Evolutionary conservation across 1,140 invertebrate genomes (phyloP), one percentile per base, ranked within the genome.

Genomic region (Monomorium pharaonis): DNA sequence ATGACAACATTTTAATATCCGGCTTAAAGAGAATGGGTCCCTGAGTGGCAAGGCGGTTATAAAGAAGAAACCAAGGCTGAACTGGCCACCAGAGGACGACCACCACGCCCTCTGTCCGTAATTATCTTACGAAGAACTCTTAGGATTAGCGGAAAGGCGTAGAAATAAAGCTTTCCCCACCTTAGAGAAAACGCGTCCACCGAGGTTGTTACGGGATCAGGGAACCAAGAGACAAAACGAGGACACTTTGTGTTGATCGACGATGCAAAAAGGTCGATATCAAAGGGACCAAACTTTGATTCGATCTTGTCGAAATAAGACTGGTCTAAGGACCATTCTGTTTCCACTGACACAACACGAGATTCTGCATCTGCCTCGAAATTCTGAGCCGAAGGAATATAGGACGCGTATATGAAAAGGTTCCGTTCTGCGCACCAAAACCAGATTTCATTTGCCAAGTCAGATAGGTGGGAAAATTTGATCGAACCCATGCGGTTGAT

Each of bases 41-140:
- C 27, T 9, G 4, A 51, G 5, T 58, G 2, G 1, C 2, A 12
- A 74, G 3, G 6, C 18, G 3, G 2, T 62, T 56, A 33, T 74
- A 74, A 14, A 27, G 12, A 0, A 58, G 69, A 7, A 74, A 84
- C 81, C 81, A 84, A 9, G 44, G 10, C 9, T 84, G 54, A 5
- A 30, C 47, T 0, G 30, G 65, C 54, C 80, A 84, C 14, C 69
- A 84, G 3, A 56, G 58, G 0, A 81, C 47, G 1, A 62, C 12
- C 1, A 69, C 12, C 0, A 33, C 24, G 0, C 16, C 10, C 30
- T 18, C 3, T n/a, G 30, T 30, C 65, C 1, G 16, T 18, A 21
- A 72, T 84, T 2, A 84, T 84, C 12, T 84, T 72, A 0, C n/a
- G 16, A 1, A 74, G 4, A 0, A 44, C 18, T 30, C 14, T 58